These are phyloP conservation scores for Tenrec ecaudatus DNA, from an alignment of 2,113 vertebrate species.

Conservation along the genomic window DNA sequence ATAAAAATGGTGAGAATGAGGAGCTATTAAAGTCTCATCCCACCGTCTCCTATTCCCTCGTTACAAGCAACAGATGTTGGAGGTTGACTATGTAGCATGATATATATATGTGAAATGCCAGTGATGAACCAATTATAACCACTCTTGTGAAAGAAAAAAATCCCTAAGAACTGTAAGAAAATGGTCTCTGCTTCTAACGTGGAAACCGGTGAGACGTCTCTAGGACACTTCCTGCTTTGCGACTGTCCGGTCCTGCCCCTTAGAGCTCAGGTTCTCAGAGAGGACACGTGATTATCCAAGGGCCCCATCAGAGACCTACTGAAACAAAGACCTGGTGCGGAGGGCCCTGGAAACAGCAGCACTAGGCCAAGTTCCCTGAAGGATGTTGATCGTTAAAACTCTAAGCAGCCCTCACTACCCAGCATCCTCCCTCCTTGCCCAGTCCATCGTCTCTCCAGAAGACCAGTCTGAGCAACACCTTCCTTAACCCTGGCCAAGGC, in stretches of 20 bases:
- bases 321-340: neutral
- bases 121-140: conserved; percentile 60
- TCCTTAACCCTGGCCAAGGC: neutral
- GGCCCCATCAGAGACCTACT: neutral
- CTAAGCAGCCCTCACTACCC: neutral
- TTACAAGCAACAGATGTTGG: conserved; percentile 67
- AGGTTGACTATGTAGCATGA: conserved; percentile 7
- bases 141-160: conserved; percentile 51
- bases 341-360: neutral
- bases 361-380: conserved; percentile 3
- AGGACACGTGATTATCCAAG: neutral
- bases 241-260: neutral
- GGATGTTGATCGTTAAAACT: neutral
- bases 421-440: neutral
- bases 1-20: neutral
- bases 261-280: neutral
- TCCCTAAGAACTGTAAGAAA: conserved; percentile 41
- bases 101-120: neutral
- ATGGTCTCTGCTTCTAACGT: conserved; percentile 68
- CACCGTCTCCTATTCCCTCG: neutral
- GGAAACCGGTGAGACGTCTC: conserved; percentile 17
- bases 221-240: neutral
- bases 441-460: neutral
- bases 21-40: neutral
- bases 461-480: neutral